Evolutionary conservation across 2,797 vertebrate species (phyloP).

Genomic region (Eulemur mongoz): DNA sequence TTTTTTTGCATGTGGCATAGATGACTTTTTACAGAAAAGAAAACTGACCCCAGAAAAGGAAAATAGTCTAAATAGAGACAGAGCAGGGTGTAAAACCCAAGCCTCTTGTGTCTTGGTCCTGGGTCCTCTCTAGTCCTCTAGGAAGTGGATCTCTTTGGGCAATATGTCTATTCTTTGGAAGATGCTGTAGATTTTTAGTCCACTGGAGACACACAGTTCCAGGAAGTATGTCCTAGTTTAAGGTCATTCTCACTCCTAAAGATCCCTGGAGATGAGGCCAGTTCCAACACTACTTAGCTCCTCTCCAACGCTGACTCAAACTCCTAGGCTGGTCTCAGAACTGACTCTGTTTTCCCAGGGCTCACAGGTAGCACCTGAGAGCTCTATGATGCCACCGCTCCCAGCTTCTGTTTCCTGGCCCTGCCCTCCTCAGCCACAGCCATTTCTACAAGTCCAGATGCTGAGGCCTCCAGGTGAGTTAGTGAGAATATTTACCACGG

Average conservation of each 20-base stretch:
- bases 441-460: not conserved
- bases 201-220: not conserved
- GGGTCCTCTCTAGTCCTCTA: not conserved
- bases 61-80: not conserved
- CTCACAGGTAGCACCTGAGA: not conserved
- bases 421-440: not conserved
- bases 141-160: not conserved
- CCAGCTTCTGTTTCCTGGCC: not conserved
- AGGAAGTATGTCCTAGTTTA: not conserved
- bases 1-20: not conserved
- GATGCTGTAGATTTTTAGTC: not conserved
- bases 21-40: not conserved
- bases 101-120: not conserved
- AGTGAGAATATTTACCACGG: not conserved
- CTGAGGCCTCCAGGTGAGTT: not conserved
- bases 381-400: not conserved
- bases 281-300: not conserved
- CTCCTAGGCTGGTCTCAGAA: not conserved
- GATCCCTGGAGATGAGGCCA: not conserved
- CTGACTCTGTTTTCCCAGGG: not conserved
- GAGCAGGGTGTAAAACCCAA: not conserved
- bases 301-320: not conserved
- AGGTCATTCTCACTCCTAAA: not conserved
- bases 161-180: not conserved
- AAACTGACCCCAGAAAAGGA: not conserved